Evolutionary conservation across 2,888 invertebrate species (phyloP), one percentile per base, ranked within the genome.

Genomic region (Phyllotreta cruciferae): DNA sequence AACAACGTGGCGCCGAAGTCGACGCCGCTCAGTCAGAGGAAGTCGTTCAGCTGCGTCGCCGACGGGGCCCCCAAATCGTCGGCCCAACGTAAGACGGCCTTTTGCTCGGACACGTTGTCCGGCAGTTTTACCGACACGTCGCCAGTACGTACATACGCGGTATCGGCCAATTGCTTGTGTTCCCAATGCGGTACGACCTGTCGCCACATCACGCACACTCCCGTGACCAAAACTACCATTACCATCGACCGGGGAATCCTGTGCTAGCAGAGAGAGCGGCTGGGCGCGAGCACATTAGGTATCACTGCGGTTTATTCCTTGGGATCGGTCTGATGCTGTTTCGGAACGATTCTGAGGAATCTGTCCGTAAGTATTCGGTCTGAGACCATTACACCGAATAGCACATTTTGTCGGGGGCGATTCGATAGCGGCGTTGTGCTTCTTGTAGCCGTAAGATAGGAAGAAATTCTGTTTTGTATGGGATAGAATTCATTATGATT

Each of bases 211-310:
- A 74, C 81, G 68, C 81, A 82, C 74, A 75, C 81, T 57, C 79
- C 82, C 64, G 78, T 81, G 63, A 74, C 81, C 69, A 79, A 81
- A 73, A 79, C 78, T 63, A 77, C 80, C 61, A 79, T 82, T 56
- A 82, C 82, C 66, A 77, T 82, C 60, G 83, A 83, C 73, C 78
- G 83, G 68, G 83, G 82, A 63, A 83, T 83, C 69, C 76, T 83
- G 66, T 83, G 83, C 78, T 83, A 83, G 81, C 80, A 45, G 47
- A 52, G 7, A 52, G 34, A 37, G n/a, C 37, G 52, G 11, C 37
- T 9, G 13, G 37, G 38, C 14, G 42, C 54, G 45, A 44, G 38
- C 45, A 54, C 53, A 37, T 60, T 60, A 41, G 42, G 24, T 10
- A 39, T 6, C 11, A 10, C 36, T 35, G 36, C 50, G 50, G 50